These are phyloP conservation scores for Antheraea pernyi DNA, from an alignment of 1,140 invertebrate genomes.

Conservation along the genomic window DNA sequence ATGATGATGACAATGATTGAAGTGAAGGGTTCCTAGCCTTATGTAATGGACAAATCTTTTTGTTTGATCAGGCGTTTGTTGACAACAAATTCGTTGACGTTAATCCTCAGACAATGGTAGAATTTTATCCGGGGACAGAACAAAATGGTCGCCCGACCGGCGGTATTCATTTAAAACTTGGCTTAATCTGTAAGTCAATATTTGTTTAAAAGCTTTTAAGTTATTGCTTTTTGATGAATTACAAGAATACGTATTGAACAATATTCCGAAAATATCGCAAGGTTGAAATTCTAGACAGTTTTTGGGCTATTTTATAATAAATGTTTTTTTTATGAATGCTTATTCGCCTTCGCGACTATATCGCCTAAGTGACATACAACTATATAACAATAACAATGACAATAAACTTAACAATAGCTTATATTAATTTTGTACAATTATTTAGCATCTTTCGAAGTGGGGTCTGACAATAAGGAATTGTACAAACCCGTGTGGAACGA, in stretches of 20 bases:
- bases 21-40: slow-evolving; percentile 47
- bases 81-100: slow-evolving; percentile 76
- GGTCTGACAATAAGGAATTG: no score
- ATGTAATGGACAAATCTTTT: slow-evolving; percentile 61
- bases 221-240: slow-evolving; percentile 37
- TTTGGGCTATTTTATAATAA: no score
- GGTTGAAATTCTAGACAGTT: no score
- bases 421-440: no score
- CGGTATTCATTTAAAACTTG: slow-evolving; percentile 47
- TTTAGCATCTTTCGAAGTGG: no score
- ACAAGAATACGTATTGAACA: background rate
- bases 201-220: slow-evolving; percentile 65
- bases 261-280: background rate
- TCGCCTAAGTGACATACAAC: no score
- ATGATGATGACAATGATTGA: slow-evolving; percentile 49
- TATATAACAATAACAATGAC: no score
- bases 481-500: no score
- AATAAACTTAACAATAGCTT: no score
- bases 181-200: slow-evolving; percentile 55
- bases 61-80: slow-evolving; percentile 74
- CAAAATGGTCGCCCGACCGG: slow-evolving; percentile 50
- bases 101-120: slow-evolving; percentile 73
- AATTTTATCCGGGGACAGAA: slow-evolving; percentile 53
- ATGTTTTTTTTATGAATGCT: no score
- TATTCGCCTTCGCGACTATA: no score